Evolutionary conservation across 2,797 vertebrate species (phyloP), one percentile per base, ranked within the genome.

Genomic region (Neopelma chrysocephalum): DNA sequence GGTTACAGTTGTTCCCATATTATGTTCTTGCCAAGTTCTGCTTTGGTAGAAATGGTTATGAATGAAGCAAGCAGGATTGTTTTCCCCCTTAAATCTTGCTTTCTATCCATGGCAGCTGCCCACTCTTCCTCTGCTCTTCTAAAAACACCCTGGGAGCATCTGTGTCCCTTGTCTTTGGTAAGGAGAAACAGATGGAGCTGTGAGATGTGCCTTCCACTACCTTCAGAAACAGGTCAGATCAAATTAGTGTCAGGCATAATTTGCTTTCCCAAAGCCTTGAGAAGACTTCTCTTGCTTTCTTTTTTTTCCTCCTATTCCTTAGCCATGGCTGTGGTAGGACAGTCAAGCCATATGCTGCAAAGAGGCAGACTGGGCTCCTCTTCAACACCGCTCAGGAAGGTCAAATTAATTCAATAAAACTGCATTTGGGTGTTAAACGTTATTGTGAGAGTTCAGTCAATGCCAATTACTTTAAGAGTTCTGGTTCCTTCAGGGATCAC

Each of bases 291-390:
- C 43, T 69, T 8, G 0, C 54, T 96, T 96, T 87, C 77, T 65
- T 56, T 87, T 85, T 95, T 95, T 93, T 82, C 86, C 71, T 96
- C 61, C 92, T 94, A 32, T 90, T 90, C 80, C 91, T 80, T 66
- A 95, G 88, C 93, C 60, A 26, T 92, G 89, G 87, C 73, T 91
- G 47, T 22, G 29, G 69, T 68, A 89, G 66, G 86, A 88, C 51
- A 89, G 47, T 69, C n/a, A 61, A 82, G 73, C 66, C 36, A 15
- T 61, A 54, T 66, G 84, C 96, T 89, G 87, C 95, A 79, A 68
- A 53, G 64, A 91, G 89, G 62, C 77, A 62, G 42, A 12, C 54
- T 68, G 45, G 19, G 27, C 23, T 81, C 16, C 18, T 80, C 43
- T 36, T 64, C 72, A 50, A 6, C 31, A 32, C 40, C 2, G 0